Conservation (phyloP, 2,888 invertebrate species). For the Anarsia innoxiella region DNA sequence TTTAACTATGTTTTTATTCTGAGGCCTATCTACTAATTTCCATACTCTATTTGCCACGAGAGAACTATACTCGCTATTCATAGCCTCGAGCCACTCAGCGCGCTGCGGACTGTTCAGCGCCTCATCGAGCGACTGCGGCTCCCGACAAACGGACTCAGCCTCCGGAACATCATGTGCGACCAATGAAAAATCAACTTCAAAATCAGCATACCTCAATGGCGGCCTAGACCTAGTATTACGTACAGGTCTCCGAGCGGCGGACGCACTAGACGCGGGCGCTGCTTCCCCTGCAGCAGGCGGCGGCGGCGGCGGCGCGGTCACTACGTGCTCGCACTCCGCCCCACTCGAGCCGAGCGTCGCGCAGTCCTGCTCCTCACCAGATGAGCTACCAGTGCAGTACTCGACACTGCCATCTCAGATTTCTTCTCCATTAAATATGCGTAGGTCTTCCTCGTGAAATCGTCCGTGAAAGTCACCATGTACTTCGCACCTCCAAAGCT, state of each 20-base stretch:
- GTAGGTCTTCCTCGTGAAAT: slow-evolving; percentile 10
- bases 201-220: not conserved
- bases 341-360: not conserved
- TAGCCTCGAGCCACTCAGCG: slow-evolving; percentile 13
- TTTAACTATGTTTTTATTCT: slow-evolving; percentile 12
- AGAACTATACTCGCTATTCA: slow-evolving; percentile 16
- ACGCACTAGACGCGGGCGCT: not conserved
- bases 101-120: not conserved
- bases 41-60: slow-evolving; percentile 15
- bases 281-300: not conserved
- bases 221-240: not conserved
- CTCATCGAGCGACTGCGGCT: not conserved
- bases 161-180: not conserved
- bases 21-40: slow-evolving; percentile 14
- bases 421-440: slow-evolving; percentile 12
- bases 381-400: not conserved
- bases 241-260: not conserved
- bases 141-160: not conserved
- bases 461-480: slow-evolving; percentile 11
- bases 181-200: not conserved
- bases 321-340: not conserved
- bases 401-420: slow-evolving; percentile 1
- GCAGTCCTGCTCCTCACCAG: not conserved
- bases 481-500: slow-evolving; percentile 12
- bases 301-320: not conserved